These are phyloP conservation scores for Neoseiulus cucumeris DNA, from an alignment of 1,140 invertebrate genomes.

Conservation along the genomic window DNA sequence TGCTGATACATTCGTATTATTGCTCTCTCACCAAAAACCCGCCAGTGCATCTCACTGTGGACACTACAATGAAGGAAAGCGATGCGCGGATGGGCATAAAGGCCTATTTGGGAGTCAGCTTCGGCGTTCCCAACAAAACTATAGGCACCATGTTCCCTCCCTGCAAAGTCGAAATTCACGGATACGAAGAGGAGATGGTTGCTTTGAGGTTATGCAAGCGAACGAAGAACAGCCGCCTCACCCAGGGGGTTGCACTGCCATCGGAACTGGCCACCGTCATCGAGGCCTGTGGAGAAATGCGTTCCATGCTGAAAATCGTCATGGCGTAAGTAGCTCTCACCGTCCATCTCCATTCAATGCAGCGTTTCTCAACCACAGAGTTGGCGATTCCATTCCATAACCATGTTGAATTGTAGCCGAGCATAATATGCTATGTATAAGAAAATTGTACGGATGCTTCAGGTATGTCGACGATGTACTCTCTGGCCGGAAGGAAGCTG, in stretches of 20 bases:
- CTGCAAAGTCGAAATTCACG: slow-evolving; percentile 33
- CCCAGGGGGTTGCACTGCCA: not conserved
- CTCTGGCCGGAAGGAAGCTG: slow-evolving; percentile 40
- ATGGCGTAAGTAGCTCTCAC: slow-evolving; percentile 24
- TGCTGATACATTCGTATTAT: slow-evolving; percentile 89
- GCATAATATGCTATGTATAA: not conserved
- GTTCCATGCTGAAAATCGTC: slow-evolving; percentile 52
- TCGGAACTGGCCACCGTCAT: not conserved
- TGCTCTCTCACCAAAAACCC: slow-evolving; percentile 29
- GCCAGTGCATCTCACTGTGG: slow-evolving; percentile 80
- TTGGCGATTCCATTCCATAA: too few species aligned
- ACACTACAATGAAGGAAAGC: slow-evolving; percentile 44
- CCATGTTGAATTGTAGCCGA: not conserved
- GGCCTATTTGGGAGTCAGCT: slow-evolving; percentile 41
- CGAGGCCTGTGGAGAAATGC: slow-evolving; percentile 32
- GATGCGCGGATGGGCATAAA: slow-evolving; percentile 61
- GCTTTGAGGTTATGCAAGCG: slow-evolving; percentile 26
- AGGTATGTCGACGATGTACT: slow-evolving; percentile 58
- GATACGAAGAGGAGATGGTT: slow-evolving; percentile 66
- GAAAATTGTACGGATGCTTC: too few species aligned
- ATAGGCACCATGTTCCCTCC: slow-evolving; percentile 45
- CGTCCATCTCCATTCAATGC: not conserved
- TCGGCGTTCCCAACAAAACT: not conserved
- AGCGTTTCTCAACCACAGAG: too few species aligned
- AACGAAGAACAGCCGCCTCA: not conserved